Conservation (phyloP, 2,797 vertebrate species). For the Sebastes vulpes region DNA sequence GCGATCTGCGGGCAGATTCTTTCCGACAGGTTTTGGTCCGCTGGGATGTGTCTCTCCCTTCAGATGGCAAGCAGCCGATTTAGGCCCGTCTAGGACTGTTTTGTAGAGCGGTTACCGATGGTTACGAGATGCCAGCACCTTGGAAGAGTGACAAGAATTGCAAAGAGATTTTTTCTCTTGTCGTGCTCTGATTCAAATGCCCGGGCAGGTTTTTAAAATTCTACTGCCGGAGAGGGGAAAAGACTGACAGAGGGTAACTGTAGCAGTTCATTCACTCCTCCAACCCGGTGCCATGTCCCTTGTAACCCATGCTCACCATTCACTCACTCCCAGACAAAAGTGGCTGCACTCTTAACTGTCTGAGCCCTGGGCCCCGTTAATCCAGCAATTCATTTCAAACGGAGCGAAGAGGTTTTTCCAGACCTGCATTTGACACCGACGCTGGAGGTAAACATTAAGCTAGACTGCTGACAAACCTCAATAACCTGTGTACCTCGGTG, state of each 20-base stretch:
- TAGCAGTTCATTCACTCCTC: not conserved
- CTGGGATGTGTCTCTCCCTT: conserved; percentile 32
- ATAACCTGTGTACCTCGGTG: not conserved
- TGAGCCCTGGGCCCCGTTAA: not conserved
- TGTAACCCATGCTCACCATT: not conserved
- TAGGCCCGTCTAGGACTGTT: not conserved
- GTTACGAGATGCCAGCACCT: conserved; percentile 6
- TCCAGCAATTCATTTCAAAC: conserved; percentile 16
- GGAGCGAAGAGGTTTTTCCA: not conserved
- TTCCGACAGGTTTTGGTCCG: conserved; percentile 55
- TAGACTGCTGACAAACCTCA: not conserved
- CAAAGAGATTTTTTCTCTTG: not conserved
- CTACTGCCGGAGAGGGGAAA: not conserved
- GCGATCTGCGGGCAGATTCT: conserved; percentile 34
- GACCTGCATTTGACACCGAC: conserved; percentile 27
- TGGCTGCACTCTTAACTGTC: not conserved
- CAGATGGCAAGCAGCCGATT: conserved; percentile 36
- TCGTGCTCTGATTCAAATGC: not conserved
- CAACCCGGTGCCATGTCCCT: not conserved
- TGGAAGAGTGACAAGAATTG: not conserved
- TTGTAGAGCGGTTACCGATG: conserved; percentile 21
- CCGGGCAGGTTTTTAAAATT: not conserved
- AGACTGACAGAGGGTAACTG: not conserved
- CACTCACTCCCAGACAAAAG: not conserved
- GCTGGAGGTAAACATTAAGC: conserved; percentile 1